A percentile compares a stretch with the other conserved stretches of the same genome.
Conservation (phyloP, 2,113 vertebrate genomes). For the Heterotis niloticus region DNA sequence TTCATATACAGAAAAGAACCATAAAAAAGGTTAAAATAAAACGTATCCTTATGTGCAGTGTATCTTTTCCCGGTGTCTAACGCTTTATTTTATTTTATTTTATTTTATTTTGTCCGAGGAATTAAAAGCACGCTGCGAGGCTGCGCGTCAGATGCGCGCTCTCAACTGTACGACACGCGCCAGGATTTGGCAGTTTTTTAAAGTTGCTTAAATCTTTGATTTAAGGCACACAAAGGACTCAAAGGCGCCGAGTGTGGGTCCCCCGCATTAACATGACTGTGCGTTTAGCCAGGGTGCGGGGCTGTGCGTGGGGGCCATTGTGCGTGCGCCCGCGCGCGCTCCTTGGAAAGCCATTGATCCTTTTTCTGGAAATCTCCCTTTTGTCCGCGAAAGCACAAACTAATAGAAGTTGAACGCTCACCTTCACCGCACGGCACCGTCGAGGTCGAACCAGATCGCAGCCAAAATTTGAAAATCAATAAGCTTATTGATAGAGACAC, state of each 20-base stretch:
- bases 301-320: background rate
- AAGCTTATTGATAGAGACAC: no score
- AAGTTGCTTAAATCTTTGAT: constrained; percentile 23
- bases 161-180: constrained; percentile 13
- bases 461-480: no score
- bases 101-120: no score
- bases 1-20: no score
- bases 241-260: background rate
- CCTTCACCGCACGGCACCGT: background rate
- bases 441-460: background rate
- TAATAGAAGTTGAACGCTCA: background rate
- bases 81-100: no score
- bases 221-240: constrained; percentile 8
- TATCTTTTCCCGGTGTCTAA: no score
- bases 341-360: constrained; percentile 10
- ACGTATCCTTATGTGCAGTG: no score
- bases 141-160: background rate
- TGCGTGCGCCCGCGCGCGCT: background rate
- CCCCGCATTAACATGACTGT: constrained; percentile 23
- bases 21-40: no score
- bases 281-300: background rate
- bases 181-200: background rate
- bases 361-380: background rate
- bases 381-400: constrained; percentile 8
- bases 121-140: no score